Evolutionary conservation across 2,797 vertebrate species (phyloP).

Genomic region (Argyrosomus regius): DNA sequence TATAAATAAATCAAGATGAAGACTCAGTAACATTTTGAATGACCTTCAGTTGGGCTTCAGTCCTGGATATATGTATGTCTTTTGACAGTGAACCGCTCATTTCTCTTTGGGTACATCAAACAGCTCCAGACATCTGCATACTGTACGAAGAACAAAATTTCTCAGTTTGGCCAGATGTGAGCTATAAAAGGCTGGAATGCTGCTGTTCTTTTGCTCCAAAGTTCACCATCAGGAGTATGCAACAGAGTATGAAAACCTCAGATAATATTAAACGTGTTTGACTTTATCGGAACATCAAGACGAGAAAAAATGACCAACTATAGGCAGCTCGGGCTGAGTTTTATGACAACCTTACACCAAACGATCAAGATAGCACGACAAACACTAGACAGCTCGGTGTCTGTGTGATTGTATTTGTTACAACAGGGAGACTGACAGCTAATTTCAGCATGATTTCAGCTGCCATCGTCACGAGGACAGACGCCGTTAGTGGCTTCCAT

Average conservation of each 20-base stretch:
- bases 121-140: background rate
- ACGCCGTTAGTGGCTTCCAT: background rate
- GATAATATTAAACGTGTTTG: too few species aligned
- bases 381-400: too few species aligned
- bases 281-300: too few species aligned
- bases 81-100: background rate
- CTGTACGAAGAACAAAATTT: slow-evolving; percentile 7
- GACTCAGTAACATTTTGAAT: background rate
- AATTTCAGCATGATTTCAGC: background rate
- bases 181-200: slow-evolving; percentile 1
- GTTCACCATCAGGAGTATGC: background rate
- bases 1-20: background rate
- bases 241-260: background rate
- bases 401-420: background rate
- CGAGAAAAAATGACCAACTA: too few species aligned
- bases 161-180: slow-evolving; percentile 27
- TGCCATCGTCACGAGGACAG: background rate
- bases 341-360: too few species aligned
- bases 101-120: background rate
- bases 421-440: background rate
- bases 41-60: background rate
- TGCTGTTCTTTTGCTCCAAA: background rate
- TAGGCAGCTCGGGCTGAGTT: too few species aligned
- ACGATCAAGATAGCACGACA: too few species aligned
- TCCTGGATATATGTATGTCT: background rate